Conservation (phyloP, 2,113 vertebrate species). For the Axis porcinus region DNA sequence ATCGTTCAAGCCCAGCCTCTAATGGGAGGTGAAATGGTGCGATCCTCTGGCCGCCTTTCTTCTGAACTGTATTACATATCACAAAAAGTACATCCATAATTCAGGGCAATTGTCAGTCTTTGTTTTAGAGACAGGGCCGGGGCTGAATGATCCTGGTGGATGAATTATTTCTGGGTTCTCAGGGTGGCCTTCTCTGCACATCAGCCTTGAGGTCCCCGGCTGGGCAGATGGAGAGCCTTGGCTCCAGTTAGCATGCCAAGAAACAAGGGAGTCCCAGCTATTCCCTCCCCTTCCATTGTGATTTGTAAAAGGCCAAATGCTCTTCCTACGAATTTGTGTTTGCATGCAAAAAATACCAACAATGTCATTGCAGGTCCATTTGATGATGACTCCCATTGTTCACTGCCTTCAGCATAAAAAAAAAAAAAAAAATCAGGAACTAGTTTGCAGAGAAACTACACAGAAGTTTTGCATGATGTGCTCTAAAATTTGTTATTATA, state of each 20-base stretch:
- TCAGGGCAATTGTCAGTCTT: constrained; percentile 73
- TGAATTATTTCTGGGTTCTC: constrained; percentile 75
- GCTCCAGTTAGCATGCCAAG: constrained; percentile 66
- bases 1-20: constrained; percentile 52
- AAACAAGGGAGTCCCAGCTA: constrained; percentile 51
- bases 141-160: constrained; percentile 64
- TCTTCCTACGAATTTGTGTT: not conserved
- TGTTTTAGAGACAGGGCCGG: constrained; percentile 71
- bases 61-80: constrained; percentile 44
- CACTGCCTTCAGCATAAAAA: not conserved
- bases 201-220: constrained; percentile 74
- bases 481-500: constrained; percentile 22
- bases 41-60: constrained; percentile 33
- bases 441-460: constrained; percentile 17
- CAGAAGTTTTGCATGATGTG: not conserved
- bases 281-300: constrained; percentile 51
- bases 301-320: not conserved
- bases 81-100: constrained; percentile 67
- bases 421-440: not conserved
- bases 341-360: not conserved
- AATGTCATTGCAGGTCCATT: not conserved
- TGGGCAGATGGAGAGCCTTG: constrained; percentile 68
- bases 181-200: constrained; percentile 74
- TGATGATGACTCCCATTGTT: not conserved
- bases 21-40: constrained; percentile 51